These are phyloP conservation scores for Malurus elegans DNA, from an alignment of 2,113 vertebrate species.

Conservation along the genomic window DNA sequence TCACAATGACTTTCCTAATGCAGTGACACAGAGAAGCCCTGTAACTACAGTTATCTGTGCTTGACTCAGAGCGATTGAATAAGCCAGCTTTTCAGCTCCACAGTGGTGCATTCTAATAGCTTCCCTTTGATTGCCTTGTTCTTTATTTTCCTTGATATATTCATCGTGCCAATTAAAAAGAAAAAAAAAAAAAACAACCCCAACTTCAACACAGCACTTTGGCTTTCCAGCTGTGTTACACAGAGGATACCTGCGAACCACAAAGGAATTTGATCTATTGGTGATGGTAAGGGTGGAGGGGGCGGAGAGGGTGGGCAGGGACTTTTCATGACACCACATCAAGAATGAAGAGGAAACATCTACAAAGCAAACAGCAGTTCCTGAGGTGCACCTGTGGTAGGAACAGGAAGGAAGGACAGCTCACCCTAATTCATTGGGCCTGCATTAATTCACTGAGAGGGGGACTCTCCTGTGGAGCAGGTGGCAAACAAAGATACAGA, in stretches of 20 bases:
- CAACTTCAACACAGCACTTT: not conserved
- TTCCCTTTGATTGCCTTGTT: not conserved
- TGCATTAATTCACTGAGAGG: not conserved
- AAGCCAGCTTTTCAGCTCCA: not conserved
- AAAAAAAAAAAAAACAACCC: not conserved
- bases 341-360: not conserved
- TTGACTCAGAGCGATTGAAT: not conserved
- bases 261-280: not conserved
- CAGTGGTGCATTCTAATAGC: not conserved
- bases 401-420: not conserved
- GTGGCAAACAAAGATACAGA: not conserved
- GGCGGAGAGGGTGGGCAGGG: too few relatives aligned
- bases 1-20: not conserved
- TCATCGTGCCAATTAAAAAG: not conserved
- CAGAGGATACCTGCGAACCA: not conserved
- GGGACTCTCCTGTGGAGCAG: not conserved
- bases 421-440: not conserved
- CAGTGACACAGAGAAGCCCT: not conserved
- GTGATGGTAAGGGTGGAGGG: not conserved
- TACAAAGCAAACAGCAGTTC: not conserved
- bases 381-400: not conserved
- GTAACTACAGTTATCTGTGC: not conserved
- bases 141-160: not conserved
- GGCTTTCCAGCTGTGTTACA: not conserved
- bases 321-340: not conserved